Conservation (phyloP, 53 echinoderm and acorn worm species). For the Stichopus horrens region DNA sequence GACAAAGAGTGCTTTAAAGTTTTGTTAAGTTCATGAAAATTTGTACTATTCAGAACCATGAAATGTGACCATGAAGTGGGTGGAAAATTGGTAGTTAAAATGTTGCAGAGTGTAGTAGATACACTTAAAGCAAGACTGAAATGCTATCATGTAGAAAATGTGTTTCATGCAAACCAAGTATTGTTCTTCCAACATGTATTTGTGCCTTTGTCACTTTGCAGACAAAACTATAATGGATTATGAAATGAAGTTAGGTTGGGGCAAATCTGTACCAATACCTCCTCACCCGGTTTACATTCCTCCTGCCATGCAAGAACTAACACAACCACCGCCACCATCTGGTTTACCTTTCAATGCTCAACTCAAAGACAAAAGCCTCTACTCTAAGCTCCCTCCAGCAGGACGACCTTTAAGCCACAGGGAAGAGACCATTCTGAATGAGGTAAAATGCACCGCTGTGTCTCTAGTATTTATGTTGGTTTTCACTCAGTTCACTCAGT, state of each 20-base stretch:
- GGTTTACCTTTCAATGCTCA: conserved; percentile 99
- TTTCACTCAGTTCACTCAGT: too few species aligned
- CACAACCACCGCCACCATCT: conserved; percentile 93
- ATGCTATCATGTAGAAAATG: too few species aligned
- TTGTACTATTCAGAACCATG: too few species aligned
- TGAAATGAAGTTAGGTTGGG: conserved; percentile 99
- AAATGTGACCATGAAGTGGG: too few species aligned
- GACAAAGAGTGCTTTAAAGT: too few species aligned
- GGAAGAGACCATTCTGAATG: conserved; percentile 61
- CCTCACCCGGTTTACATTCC: conserved; percentile 98
- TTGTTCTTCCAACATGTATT: background rate
- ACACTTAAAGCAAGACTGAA: too few species aligned
- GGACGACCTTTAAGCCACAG: conserved; percentile 60
- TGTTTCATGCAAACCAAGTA: too few species aligned
- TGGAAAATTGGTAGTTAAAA: too few species aligned
- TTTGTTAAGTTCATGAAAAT: too few species aligned
- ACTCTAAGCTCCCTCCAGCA: conserved; percentile 54
- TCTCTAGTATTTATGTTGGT: too few species aligned
- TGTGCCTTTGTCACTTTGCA: conserved; percentile 28
- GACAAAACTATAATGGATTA: conserved; percentile 87
- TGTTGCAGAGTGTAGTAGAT: too few species aligned
- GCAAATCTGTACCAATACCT: conserved; percentile 90
- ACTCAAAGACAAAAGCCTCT: conserved; percentile 67
- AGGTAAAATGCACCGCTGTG: conserved; percentile 47
- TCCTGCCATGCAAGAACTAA: conserved; percentile 93